These are phyloP conservation scores for Mimachlamys varia DNA, from an alignment of 2,888 invertebrate genomes.

Conservation along the genomic window DNA sequence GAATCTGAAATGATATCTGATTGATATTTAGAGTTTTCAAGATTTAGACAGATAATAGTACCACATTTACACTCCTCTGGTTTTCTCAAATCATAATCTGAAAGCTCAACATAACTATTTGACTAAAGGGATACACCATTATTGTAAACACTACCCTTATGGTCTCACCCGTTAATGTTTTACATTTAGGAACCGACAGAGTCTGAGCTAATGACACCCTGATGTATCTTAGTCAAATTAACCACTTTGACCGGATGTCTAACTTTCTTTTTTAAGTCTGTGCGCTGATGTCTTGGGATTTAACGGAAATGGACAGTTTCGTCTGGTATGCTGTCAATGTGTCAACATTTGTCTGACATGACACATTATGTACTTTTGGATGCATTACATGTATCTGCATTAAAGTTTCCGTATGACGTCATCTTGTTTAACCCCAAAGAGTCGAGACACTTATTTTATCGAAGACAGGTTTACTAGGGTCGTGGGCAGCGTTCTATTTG, in stretches of 20 bases:
- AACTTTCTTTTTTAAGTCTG: neutral
- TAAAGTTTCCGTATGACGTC: neutral
- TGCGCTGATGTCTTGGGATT: neutral
- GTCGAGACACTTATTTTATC: neutral
- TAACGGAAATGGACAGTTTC: neutral
- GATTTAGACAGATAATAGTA: neutral
- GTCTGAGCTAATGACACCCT: neutral
- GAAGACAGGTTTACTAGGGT: no score
- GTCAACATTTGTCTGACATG: neutral
- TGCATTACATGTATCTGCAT: neutral
- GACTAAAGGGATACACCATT: neutral
- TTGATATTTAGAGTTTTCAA: constrained; percentile 21
- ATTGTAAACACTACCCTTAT: neutral
- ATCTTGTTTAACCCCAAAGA: neutral
- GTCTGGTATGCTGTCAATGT: neutral
- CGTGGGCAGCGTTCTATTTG: no score
- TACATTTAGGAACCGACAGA: neutral
- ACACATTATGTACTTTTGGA: neutral
- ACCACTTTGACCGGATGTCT: neutral
- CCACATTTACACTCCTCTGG: neutral
- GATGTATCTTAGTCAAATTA: neutral
- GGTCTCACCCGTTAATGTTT: neutral
- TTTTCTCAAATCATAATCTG: neutral
- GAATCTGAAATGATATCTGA: neutral
- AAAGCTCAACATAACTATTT: neutral